Evolutionary conservation across 2,113 vertebrate species (phyloP), one percentile per base, ranked within the genome.

Genomic region (Ictalurus punctatus): DNA sequence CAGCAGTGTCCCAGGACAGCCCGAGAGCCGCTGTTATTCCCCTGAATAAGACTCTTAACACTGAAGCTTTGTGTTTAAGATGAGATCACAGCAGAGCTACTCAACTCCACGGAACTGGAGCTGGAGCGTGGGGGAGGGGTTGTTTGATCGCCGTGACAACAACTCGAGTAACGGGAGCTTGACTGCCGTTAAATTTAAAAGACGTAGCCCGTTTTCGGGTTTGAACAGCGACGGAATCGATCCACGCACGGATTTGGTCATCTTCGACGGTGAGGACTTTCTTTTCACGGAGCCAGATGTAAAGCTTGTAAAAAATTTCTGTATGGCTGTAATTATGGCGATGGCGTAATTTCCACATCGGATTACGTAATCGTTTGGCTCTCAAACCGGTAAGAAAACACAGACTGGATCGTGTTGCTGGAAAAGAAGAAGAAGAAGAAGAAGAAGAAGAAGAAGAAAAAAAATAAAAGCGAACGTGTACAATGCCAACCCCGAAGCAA

Each of bases 311-410:
- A 84, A 63, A 2, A 52, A 52, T 14, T 44, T 69, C 58, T 44
- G 25, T 54, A 79, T 14, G 21, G 48, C 63, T 48, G 37, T 84
- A 40, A 84, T 84, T 67, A 67, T 67, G 83, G 63, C 40, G 7
- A 52, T n/a, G 61, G 37, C 6, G 63, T 67, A 48, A 84, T 23
- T 84, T 27, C 83, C 83, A 67, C 59, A 69, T 48, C 61, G n/a
- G 23, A 84, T 84, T 67, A 69, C 3, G 61, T 65, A 48, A 65
- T 48, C 17, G 61, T 84, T 84, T 84, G 83, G 83, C 83, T 84
- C 25, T n/a, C 25, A 67, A 52, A 48, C 61, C 4, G 40, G 61
- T 67, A 40, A 56, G 76, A 79, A 79, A 79, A 17, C 76, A 79
- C 44, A 79, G 25, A 2, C 12, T n/a, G 44, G 48, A 79, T 79